These are phyloP conservation scores for Paratilapia polleni DNA, from an alignment of 2,113 vertebrate species.

Conservation along the genomic window DNA sequence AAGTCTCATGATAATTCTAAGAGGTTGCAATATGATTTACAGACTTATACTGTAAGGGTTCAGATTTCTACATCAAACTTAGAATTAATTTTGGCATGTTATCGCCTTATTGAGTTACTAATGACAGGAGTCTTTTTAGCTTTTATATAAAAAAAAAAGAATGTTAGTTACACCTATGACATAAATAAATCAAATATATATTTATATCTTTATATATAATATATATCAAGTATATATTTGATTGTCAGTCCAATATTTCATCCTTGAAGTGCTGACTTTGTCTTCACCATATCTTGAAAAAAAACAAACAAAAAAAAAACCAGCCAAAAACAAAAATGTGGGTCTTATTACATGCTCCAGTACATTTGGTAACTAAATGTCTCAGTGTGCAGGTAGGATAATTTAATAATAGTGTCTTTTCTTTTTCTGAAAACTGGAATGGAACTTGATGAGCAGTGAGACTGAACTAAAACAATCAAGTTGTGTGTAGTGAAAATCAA, in stretches of 20 bases:
- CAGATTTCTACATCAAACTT: background rate
- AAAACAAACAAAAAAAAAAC: accelerated
- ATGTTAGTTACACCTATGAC: background rate
- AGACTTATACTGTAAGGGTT: background rate
- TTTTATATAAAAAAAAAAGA: background rate
- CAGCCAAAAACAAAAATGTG: too few species aligned
- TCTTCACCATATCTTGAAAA: background rate
- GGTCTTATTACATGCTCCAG: too few species aligned
- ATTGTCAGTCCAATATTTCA: background rate
- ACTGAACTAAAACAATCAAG: background rate
- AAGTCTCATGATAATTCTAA: background rate
- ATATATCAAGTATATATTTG: background rate
- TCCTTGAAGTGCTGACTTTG: background rate
- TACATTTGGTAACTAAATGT: too few species aligned
- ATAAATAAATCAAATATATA: background rate
- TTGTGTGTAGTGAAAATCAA: background rate
- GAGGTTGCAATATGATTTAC: background rate
- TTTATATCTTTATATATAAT: too few species aligned
- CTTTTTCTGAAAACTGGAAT: background rate
- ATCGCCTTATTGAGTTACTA: background rate
- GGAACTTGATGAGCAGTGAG: background rate
- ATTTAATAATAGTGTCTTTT: background rate
- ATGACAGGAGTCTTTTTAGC: background rate
- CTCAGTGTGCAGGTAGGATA: background rate
- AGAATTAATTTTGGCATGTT: background rate